Evolutionary conservation across 2,113 vertebrate species (phyloP), one percentile per base, ranked within the genome.

Genomic region (Tachycineta bicolor): DNA sequence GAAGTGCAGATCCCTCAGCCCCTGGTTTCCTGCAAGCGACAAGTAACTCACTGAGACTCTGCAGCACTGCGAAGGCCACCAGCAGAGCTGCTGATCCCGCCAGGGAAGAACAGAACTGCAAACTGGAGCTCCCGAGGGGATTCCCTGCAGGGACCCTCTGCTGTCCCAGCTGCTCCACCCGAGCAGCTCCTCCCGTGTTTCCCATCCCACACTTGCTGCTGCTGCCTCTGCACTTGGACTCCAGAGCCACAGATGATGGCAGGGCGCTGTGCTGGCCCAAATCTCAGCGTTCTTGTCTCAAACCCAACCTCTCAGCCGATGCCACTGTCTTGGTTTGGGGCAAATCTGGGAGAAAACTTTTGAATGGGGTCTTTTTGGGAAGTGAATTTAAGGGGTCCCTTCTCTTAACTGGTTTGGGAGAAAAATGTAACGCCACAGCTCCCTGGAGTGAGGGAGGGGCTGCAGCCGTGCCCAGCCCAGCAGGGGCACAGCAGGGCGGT

Each of bases 191-290:
- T 23, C 58, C 70, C 39, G 12, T 2, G 8, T 13, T 14, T 6
- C 28, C 31, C 53, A 55, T 0, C n/a, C 46, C 46, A 60, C 2
- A 1, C 3, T 46, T 3, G 0, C 80, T 3, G 0, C 80, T 60
- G 77, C 53, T 39, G 80, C 6, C 60, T 43, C 7, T 17, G 29
- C 43, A 12, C 10, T 47, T 18, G 2, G 17, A 5, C 78, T 17
- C 46, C 69, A 49, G 55, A 79, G 56, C 23, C 55, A 46, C 25
- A 41, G 65, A 9, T 4, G 41, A 12, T 0, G 11, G 67, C 3
- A 37, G 47, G 82, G 21, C 11, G 47, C 58, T 59, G 47, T 5
- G 58, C 22, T 73, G 65, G 49, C 58, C 78, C 69, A 44, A 60
- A 64, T 3, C 47, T 47, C 19, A 31, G 14, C 1, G 1, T 5